These are phyloP conservation scores for Geophilus truncorum DNA, from an alignment of 2,888 invertebrate species.

Conservation along the genomic window DNA sequence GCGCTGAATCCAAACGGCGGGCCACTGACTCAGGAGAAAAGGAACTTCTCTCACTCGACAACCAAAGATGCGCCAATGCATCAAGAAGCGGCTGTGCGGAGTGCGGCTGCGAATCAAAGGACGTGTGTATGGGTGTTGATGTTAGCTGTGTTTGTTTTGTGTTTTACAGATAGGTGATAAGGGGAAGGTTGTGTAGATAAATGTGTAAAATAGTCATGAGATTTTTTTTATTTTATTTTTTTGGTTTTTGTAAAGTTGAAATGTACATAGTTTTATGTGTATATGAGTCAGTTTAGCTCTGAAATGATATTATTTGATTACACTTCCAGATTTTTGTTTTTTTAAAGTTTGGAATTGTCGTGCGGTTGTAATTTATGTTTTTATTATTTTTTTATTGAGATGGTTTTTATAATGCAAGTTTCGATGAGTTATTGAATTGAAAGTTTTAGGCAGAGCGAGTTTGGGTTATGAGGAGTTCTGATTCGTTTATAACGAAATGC, in stretches of 20 bases:
- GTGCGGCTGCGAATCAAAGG: neutral
- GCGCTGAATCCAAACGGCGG: constrained; percentile 15
- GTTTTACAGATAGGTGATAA: neutral
- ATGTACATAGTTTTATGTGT: too few species aligned
- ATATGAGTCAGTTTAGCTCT: neutral
- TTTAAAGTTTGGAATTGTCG: too few species aligned
- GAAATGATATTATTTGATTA: too few species aligned
- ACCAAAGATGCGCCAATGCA: neutral
- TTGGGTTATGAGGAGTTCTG: too few species aligned
- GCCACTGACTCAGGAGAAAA: neutral
- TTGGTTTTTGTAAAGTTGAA: neutral
- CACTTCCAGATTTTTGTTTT: too few species aligned
- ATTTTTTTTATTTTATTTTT: neutral
- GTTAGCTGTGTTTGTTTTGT: neutral
- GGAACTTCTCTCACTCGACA: neutral
- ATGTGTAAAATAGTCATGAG: neutral
- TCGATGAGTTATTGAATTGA: too few species aligned
- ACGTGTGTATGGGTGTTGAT: neutral
- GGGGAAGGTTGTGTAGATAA: neutral
- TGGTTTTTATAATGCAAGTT: too few species aligned
- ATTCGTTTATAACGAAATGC: too few species aligned
- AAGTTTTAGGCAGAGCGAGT: too few species aligned
- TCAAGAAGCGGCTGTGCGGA: neutral
- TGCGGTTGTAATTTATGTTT: too few species aligned
- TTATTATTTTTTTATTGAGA: too few species aligned